Conservation (phyloP, 2,113 vertebrate genomes). For the Pseudorasbora parva region DNA sequence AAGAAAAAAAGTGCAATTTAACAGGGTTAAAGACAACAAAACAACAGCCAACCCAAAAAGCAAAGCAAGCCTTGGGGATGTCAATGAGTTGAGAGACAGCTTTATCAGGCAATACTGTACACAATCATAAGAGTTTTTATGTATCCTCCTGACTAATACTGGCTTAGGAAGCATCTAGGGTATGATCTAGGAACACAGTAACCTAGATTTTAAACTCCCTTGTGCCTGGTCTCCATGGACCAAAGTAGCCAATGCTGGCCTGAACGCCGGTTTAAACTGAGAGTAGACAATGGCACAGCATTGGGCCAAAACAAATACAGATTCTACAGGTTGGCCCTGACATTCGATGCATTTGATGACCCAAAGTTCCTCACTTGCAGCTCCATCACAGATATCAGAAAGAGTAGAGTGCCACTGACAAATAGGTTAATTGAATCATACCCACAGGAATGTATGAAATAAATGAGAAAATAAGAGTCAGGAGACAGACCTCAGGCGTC, state of each 20-base stretch:
- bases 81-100: neutral
- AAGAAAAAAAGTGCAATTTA: neutral
- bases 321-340: neutral
- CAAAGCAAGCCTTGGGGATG: neutral
- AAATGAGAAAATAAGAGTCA: slow-evolving; percentile 16
- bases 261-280: neutral
- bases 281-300: slow-evolving; percentile 27
- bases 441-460: slow-evolving; percentile 34
- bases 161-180: neutral
- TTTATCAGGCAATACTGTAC: neutral
- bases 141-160: neutral
- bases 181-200: neutral
- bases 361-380: slow-evolving; percentile 17
- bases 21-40: neutral
- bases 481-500: neutral
- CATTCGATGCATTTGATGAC: neutral
- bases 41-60: neutral
- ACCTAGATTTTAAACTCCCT: neutral
- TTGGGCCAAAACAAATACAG: slow-evolving; percentile 30
- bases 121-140: neutral
- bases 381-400: slow-evolving; percentile 6
- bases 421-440: slow-evolving; percentile 39
- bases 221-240: neutral
- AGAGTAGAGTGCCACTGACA: slow-evolving; percentile 19
- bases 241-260: slow-evolving; percentile 9